phyloP scores from a whole-genome alignment of 2,113 vertebrate species.

The Hyaena hyaena region DNA sequence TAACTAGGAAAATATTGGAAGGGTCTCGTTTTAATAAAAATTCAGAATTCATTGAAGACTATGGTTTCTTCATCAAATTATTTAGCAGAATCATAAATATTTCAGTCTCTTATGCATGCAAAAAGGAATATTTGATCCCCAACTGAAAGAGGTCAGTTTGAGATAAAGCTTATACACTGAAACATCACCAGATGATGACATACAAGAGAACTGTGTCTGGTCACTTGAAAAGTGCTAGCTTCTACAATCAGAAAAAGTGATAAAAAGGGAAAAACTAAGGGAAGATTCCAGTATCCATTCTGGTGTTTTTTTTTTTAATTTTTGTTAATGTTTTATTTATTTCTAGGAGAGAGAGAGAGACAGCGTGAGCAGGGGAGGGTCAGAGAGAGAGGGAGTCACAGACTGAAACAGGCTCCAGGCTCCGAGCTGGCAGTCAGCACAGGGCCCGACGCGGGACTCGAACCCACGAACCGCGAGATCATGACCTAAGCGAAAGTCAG shows the following conservation, averaged over 20 bases:
- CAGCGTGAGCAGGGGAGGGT: too few relatives aligned
- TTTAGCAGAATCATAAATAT: background rate
- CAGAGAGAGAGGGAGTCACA: too few relatives aligned
- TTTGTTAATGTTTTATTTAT: too few relatives aligned
- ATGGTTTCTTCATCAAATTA: slow-evolving; percentile 4
- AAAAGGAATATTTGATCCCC: background rate
- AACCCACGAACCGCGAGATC: too few relatives aligned
- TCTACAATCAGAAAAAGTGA: background rate
- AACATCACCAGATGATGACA: background rate
- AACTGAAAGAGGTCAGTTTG: background rate
- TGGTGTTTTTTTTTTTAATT: too few relatives aligned
- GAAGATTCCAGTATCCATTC: background rate
- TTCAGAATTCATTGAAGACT: slow-evolving; percentile 52
- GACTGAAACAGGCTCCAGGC: too few relatives aligned
- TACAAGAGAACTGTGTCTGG: background rate
- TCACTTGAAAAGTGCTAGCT: background rate
- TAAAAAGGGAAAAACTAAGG: background rate
- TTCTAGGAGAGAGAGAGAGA: too few relatives aligned
- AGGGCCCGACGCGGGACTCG: too few relatives aligned
- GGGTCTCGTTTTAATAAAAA: slow-evolving; percentile 45
- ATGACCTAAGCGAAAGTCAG: too few relatives aligned
- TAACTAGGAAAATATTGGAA: slow-evolving; percentile 54
- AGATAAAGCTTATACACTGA: background rate
- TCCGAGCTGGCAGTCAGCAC: too few relatives aligned
- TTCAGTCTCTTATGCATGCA: background rate